Conservation (phyloP, 2,113 vertebrate species). For the Pelodiscus sinensis region DNA sequence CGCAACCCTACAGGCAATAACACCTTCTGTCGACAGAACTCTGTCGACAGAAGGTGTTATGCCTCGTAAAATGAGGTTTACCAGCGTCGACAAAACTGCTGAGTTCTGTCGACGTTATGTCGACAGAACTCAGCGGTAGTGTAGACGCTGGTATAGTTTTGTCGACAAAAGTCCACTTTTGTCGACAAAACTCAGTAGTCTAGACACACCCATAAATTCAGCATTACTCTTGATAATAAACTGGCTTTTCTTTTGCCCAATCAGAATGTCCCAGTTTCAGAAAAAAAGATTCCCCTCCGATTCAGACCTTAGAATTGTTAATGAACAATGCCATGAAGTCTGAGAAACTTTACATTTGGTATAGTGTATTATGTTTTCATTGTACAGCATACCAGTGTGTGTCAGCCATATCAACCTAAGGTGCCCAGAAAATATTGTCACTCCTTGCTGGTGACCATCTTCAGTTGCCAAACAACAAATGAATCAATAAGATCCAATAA, state of each 20-base stretch:
- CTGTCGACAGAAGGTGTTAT: too few relatives aligned
- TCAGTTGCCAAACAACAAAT: conserved; percentile 1
- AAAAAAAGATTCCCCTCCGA: background rate
- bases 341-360: background rate
- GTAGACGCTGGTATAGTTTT: too few relatives aligned
- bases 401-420: background rate
- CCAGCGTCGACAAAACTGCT: too few relatives aligned
- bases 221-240: background rate
- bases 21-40: too few relatives aligned
- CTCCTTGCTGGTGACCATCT: background rate
- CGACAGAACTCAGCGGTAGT: too few relatives aligned
- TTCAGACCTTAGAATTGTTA: background rate
- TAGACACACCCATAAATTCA: too few relatives aligned
- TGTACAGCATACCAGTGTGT: background rate
- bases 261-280: background rate
- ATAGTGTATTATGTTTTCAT: background rate
- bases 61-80: too few relatives aligned
- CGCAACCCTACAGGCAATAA: too few relatives aligned
- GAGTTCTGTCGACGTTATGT: too few relatives aligned
- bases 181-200: too few relatives aligned
- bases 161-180: too few relatives aligned
- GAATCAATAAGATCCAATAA: background rate
- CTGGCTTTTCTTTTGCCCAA: background rate
- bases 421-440: background rate
- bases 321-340: background rate